Percentiles rank a stretch among this genome's conserved stretches.
phyloP scores from a whole-genome alignment of 2,888 invertebrate genomes.

The Actias luna region DNA sequence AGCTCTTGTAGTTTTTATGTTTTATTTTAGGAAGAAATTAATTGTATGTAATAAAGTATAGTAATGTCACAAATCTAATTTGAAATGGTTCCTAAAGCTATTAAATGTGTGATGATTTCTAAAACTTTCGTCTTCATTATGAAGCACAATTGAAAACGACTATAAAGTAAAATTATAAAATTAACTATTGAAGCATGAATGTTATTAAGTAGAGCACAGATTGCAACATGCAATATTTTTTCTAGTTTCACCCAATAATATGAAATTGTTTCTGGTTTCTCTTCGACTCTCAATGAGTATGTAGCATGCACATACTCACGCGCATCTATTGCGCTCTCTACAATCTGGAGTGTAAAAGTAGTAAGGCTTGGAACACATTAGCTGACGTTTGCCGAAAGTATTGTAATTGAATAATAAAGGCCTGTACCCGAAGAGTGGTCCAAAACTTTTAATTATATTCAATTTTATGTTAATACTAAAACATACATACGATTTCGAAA shows the following conservation, averaged over 20 bases:
- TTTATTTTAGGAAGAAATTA: too few relatives aligned
- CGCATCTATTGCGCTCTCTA: not conserved
- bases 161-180: not conserved
- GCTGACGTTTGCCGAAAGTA: not conserved
- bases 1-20: too few relatives aligned
- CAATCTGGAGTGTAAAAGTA: not conserved
- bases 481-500: too few relatives aligned
- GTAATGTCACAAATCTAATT: too few relatives aligned
- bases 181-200: slow-evolving; percentile 4
- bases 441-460: too few relatives aligned
- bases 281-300: slow-evolving; percentile 7
- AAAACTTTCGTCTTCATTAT: not conserved
- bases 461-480: too few relatives aligned
- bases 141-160: not conserved
- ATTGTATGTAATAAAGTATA: too few relatives aligned
- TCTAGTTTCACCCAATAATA: not conserved
- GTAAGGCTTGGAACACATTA: not conserved
- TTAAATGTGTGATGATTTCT: not conserved
- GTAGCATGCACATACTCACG: not conserved
- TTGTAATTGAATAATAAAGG: too few relatives aligned
- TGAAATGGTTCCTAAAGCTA: not conserved
- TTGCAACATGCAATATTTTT: slow-evolving; percentile 2
- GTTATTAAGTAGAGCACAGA: not conserved
- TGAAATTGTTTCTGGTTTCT: not conserved
- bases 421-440: too few relatives aligned